Evolutionary conservation across 2,888 invertebrate species (phyloP).

Genomic region (Pandemis corylana): DNA sequence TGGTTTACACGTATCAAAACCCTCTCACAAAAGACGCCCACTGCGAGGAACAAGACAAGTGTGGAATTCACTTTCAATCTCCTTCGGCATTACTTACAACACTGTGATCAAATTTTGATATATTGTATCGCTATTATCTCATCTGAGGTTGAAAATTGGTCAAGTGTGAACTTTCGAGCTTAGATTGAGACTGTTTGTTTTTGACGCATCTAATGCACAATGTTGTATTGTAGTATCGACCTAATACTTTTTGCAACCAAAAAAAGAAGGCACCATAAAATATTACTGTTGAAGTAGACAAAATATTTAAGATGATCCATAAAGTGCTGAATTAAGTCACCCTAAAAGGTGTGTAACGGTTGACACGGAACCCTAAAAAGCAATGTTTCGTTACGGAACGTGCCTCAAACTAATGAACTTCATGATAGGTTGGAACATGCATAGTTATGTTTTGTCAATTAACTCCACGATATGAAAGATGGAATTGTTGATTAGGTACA

Average conservation of each 20-base stretch:
- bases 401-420: conserved; percentile 29
- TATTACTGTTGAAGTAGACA: neutral
- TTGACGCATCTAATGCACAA: neutral
- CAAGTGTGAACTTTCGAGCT: conserved; percentile 24
- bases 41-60: conserved; percentile 40
- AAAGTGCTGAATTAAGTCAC: neutral
- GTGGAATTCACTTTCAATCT: conserved; percentile 54
- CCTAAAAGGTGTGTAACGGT: neutral
- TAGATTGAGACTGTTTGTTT: neutral
- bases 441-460: conserved; percentile 24
- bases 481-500: conserved; percentile 12
- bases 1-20: conserved; percentile 40
- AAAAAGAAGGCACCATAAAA: conserved; percentile 1
- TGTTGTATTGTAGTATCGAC: neutral
- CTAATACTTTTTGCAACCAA: neutral
- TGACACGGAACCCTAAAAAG: conserved; percentile 20
- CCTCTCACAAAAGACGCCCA: conserved; percentile 48
- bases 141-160: conserved; percentile 8
- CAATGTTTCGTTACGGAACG: conserved; percentile 15
- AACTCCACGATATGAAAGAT: conserved; percentile 12
- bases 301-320: neutral
- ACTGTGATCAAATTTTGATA: conserved; percentile 45
- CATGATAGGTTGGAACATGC: conserved; percentile 5
- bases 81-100: conserved; percentile 38
- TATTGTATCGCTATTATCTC: conserved; percentile 41